These are phyloP conservation scores for Hozukius guyotensis DNA, from an alignment of 2,797 vertebrate genomes.

Conservation along the genomic window DNA sequence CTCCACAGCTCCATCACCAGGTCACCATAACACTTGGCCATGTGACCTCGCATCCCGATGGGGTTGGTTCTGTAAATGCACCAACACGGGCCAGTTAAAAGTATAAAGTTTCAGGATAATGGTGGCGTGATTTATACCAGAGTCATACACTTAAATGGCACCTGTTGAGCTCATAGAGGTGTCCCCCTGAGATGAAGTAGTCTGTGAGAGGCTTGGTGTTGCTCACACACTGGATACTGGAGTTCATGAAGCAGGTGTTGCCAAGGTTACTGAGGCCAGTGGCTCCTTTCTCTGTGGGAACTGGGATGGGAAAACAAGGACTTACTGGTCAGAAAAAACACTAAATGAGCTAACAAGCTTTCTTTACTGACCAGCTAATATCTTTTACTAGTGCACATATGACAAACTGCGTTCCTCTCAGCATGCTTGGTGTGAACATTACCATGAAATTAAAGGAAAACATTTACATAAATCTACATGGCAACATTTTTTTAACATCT, in stretches of 20 bases:
- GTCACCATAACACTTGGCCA: slow-evolving; percentile 99
- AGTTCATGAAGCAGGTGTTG: slow-evolving; percentile 99
- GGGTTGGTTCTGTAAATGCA: slow-evolving; percentile 90
- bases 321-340: too few species aligned
- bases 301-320: slow-evolving; percentile 66
- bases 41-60: slow-evolving; percentile 99
- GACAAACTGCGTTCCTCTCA: neutral
- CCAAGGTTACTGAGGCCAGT: slow-evolving; percentile 98
- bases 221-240: slow-evolving; percentile 99
- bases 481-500: neutral
- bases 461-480: neutral
- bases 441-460: too few species aligned
- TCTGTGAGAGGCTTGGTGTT: slow-evolving; percentile 96
- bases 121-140: too few species aligned
- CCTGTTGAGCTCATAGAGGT: slow-evolving; percentile 99
- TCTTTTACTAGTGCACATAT: neutral
- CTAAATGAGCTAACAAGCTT: neutral
- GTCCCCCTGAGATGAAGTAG: slow-evolving; percentile 97
- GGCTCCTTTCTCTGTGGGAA: slow-evolving; percentile 98
- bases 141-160: neutral
- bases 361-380: neutral
- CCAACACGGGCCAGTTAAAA: neutral
- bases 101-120: fast-evolving
- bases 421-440: too few species aligned
- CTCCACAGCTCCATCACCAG: slow-evolving; percentile 98